Base-by-base conservation (phyloP, 92 coral and sea anemone species). In the Umimayanthus chanpuru region DNA sequence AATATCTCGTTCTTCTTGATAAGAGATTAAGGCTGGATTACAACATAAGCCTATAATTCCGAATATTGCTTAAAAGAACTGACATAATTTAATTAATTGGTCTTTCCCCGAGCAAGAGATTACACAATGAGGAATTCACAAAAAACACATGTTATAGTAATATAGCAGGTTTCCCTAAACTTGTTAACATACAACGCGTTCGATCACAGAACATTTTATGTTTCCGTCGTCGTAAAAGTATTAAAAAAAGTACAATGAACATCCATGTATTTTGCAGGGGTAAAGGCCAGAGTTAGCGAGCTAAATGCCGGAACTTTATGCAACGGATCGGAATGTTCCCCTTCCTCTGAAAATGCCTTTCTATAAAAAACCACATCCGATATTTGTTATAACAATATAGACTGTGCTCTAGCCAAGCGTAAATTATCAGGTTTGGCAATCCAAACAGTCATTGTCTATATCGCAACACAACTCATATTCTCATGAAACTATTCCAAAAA, bases 1-100 rank as follows among this genome's bases (percentile, higher is more conserved):
- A 15, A 41, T 83, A 43, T 70, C 87, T 83, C 38, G 73, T 83
- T 29, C 78, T 43, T 28, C 78, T 25, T 12, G 55, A 68, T 83
- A 68, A 44, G 77, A 29, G 87, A 83, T 83, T 68, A 83, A 30
- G 64, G 2, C 65, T 15, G 87, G 87, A 83, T 83, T 83, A 68
- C 50, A 49, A 26, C 58, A 25, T 68, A 70, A 68, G 47, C 72
- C 77, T 44, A 70, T 16, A 70, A 38, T 80, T 39, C 30, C 8
- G 32, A 70, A 68, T 43, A 70, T 44, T 28, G 67, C 87, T 65
- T 18, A 26, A 70, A 70, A 47, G 28, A 70, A 71, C 61, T 83
- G 49, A 83, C 43, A 70, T 43, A 36, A 43, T 6, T 15, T 79
- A 56, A 18, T 79, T 79, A 79, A 53, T 75, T n/a, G 47, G 11